Conservation (phyloP, 1,140 invertebrate genomes). For the Hyposmocoma kahamanoa region DNA sequence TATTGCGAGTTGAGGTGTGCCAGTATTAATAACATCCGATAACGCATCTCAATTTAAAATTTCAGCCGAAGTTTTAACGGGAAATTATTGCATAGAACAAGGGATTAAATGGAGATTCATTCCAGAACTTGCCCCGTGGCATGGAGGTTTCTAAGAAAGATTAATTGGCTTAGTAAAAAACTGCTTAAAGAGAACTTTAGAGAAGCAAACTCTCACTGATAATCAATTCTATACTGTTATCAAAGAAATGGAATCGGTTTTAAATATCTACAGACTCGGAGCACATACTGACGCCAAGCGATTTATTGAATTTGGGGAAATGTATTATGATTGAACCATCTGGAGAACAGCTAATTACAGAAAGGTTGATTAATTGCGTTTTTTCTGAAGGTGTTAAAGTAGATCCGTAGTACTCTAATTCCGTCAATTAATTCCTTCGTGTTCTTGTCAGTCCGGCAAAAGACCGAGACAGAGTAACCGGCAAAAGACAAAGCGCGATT, state of each 20-base stretch:
- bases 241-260: constrained; percentile 6
- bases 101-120: constrained; percentile 9
- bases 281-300: constrained; percentile 2
- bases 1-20: constrained; percentile 27
- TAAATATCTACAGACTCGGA: neutral
- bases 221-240: constrained; percentile 4
- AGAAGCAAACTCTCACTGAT: neutral
- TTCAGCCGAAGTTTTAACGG: neutral
- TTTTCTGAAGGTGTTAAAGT: no score
- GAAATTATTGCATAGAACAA: constrained; percentile 7
- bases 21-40: constrained; percentile 9
- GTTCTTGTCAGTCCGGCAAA: no score
- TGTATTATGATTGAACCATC: neutral
- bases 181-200: constrained; percentile 4
- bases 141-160: constrained; percentile 6
- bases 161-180: constrained; percentile 6
- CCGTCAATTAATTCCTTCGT: no score
- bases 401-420: no score
- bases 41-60: constrained; percentile 9
- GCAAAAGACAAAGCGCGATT: no score
- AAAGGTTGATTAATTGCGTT: constrained; percentile 1
- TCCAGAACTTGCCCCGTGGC: constrained; percentile 6
- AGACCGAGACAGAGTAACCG: no score
- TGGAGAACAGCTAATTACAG: neutral
- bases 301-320: neutral